Base-by-base conservation (phyloP, 2,113 vertebrate genomes). In the Ariopsis seemanni region DNA sequence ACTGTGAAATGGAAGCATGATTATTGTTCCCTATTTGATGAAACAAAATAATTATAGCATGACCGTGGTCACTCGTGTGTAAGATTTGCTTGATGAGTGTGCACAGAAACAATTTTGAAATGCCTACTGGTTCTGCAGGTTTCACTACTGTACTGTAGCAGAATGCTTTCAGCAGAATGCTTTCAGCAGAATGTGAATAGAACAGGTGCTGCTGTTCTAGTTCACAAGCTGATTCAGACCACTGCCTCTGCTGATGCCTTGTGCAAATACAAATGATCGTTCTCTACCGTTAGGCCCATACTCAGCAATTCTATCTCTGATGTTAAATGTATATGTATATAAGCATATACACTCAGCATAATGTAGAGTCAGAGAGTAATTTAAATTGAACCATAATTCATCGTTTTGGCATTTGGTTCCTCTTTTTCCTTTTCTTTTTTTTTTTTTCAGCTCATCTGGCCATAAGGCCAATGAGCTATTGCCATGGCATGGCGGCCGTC, bases 101-200 rank as follows among this genome's bases (percentile, higher is more conserved):
- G 65, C 20, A n/a, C 12, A 74, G 71, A n/a, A 50, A 65, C 42
- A 5, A 62, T 77, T 81, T 63, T 86, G 8, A 57, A 86, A 58
- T 67, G 69, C 42, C 9, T 89, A 85, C 89, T 85, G 55, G 87
- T 89, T 89, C 12, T 87, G 60, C 90, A 83, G 71, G 88, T 87
- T 90, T 90, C 22, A n/a, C 53, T 84, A 42, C 58, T 87, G 27
- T 18, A 20, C n/a, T 69, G 72, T 55, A 55, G 79, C 53, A 11
- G 48, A 55, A 79, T 42, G 52, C 65, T 83, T 14, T 87, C 20
- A 80, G 22, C 42, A 27, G 53, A 82, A 84, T 69, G 69, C 42
- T 83, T 14, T 87, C 20, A 80, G 22, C 42, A 27, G 53, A 82
- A 84, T 69, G 69, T 85, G 80, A 82, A 79, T 55, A 72, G 60